Evolutionary conservation across 1,140 invertebrate species (phyloP).

Genomic region (Cyrtorhinus lividipennis): DNA sequence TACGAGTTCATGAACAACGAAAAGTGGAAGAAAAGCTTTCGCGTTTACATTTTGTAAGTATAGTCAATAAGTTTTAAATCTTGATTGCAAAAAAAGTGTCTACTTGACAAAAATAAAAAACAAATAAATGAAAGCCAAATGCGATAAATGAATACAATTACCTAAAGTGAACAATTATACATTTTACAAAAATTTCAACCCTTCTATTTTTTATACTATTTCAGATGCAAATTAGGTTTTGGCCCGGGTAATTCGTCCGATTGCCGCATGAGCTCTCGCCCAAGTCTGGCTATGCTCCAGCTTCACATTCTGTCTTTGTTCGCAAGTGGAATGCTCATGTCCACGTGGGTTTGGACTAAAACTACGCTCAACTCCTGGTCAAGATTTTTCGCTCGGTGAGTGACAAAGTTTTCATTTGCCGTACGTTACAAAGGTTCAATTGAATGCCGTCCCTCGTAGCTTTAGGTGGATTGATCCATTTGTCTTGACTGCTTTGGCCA

Average conservation of each 20-base stretch:
- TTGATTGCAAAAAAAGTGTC: not conserved
- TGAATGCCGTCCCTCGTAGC: too few species aligned
- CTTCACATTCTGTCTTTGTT: slow-evolving; percentile 69
- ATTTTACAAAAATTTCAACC: too few species aligned
- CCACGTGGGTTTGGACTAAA: slow-evolving; percentile 81
- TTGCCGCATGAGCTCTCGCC: slow-evolving; percentile 51
- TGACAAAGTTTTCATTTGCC: too few species aligned
- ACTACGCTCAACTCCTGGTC: slow-evolving; percentile 69
- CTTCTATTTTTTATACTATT: too few species aligned
- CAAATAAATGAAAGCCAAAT: too few species aligned
- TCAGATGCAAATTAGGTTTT: slow-evolving; percentile 38
- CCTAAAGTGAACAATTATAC: too few species aligned
- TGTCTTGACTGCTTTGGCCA: too few species aligned
- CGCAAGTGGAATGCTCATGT: slow-evolving; percentile 71
- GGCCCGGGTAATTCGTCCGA: slow-evolving; percentile 27
- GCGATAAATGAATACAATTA: not conserved
- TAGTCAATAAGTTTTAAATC: slow-evolving; percentile 9
- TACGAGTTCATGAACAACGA: slow-evolving; percentile 60
- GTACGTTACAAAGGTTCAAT: too few species aligned
- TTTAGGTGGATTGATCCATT: too few species aligned
- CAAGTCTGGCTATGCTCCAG: slow-evolving; percentile 66
- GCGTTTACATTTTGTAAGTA: slow-evolving; percentile 66
- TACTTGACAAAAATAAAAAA: too few species aligned
- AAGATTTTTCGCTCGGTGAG: slow-evolving; percentile 63
- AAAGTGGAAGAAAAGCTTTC: slow-evolving; percentile 57